A percentile compares a stretch with the other conserved stretches of the same genome.
Conservation (phyloP, 2,888 invertebrate genomes). For the Aporophyla lueneburgensis region DNA sequence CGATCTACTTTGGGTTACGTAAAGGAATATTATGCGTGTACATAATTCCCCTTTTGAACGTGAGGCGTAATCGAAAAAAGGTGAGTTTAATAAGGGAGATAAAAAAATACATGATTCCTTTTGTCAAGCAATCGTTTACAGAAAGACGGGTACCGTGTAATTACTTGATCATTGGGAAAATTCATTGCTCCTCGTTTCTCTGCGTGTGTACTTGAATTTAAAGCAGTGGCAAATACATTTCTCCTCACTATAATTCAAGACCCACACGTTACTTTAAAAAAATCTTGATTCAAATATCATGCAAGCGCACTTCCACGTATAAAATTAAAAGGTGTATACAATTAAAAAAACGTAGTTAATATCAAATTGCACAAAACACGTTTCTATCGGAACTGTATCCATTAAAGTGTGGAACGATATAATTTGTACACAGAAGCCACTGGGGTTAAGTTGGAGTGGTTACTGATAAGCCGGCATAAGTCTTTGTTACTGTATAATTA, state of each 20-base stretch:
- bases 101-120: background rate
- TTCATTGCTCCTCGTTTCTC: background rate
- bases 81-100: slow-evolving; percentile 2
- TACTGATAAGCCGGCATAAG: slow-evolving; percentile 78
- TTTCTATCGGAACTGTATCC: slow-evolving; percentile 63
- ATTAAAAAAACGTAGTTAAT: slow-evolving; percentile 65
- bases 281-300: slow-evolving; percentile 53
- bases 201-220: slow-evolving; percentile 1
- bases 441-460: slow-evolving; percentile 68
- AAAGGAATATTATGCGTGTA: slow-evolving; percentile 32
- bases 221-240: background rate
- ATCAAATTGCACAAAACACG: slow-evolving; percentile 69
- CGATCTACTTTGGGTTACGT: slow-evolving; percentile 42
- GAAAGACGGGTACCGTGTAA: background rate
- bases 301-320: slow-evolving; percentile 55
- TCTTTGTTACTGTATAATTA: slow-evolving; percentile 84
- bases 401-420: slow-evolving; percentile 74
- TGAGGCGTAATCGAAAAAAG: background rate
- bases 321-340: slow-evolving; percentile 35
- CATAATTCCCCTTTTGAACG: slow-evolving; percentile 27
- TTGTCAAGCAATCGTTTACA: slow-evolving; percentile 5
- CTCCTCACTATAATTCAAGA: slow-evolving; percentile 14
- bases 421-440: slow-evolving; percentile 71
- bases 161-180: background rate
- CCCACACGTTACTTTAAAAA: background rate